These are phyloP conservation scores for Sarcophaga variegata DNA, from an alignment of 2,888 invertebrate species.

Conservation along the genomic window DNA sequence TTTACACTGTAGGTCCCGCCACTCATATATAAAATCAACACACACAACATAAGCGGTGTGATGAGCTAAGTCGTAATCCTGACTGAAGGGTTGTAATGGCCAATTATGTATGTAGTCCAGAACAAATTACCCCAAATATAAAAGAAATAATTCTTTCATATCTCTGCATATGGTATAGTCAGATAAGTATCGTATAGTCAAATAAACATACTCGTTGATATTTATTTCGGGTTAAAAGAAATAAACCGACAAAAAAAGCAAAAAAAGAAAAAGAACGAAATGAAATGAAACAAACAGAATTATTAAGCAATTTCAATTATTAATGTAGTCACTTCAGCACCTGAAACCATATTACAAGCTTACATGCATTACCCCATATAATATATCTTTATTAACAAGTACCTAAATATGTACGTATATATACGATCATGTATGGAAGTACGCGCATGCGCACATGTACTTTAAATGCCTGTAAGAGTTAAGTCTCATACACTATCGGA, in stretches of 20 bases:
- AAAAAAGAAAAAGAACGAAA: slow-evolving; percentile 28
- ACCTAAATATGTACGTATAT: slow-evolving; percentile 19
- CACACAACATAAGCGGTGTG: too few relatives aligned
- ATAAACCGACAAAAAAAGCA: slow-evolving; percentile 41
- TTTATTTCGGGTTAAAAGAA: slow-evolving; percentile 33
- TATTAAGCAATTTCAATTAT: slow-evolving; percentile 66
- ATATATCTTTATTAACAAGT: slow-evolving; percentile 28
- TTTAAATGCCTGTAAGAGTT: slow-evolving; percentile 1
- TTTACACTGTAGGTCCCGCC: too few relatives aligned
- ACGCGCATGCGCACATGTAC: slow-evolving; percentile 4
- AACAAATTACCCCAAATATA: not conserved
- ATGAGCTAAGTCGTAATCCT: too few relatives aligned
- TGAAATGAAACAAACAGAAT: too few relatives aligned
- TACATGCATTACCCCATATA: slow-evolving; percentile 21
- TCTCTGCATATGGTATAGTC: not conserved
- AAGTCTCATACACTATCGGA: not conserved
- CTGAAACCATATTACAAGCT: slow-evolving; percentile 60
- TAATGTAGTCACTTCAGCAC: slow-evolving; percentile 68
- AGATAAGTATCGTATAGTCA: not conserved
- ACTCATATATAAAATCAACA: too few relatives aligned
- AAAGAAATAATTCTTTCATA: not conserved
- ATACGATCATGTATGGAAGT: slow-evolving; percentile 9
- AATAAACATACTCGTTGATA: not conserved
- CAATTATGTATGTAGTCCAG: too few relatives aligned
- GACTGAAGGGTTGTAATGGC: too few relatives aligned